Evolutionary conservation across 2,113 vertebrate species (phyloP).

Genomic region (Chaenogobius annularis): DNA sequence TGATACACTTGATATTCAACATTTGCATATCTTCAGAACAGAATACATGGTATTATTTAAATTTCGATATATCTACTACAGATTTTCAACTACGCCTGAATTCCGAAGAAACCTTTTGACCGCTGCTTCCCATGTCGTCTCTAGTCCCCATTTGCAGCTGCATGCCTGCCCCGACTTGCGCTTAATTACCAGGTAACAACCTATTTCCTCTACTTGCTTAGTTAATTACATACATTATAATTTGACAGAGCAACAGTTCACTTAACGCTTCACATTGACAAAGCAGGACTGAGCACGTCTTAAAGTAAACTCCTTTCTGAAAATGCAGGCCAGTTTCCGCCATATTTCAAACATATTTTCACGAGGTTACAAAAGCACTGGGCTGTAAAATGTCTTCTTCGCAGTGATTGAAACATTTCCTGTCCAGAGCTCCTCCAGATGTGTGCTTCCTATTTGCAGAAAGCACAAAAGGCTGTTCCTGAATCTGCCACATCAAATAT

Average conservation of each 20-base stretch:
- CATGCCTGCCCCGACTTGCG: not conserved
- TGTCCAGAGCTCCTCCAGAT: no score
- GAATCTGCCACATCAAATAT: no score
- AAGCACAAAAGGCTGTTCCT: no score
- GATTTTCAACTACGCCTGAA: not conserved
- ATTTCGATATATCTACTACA: not conserved
- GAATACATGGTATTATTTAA: no score
- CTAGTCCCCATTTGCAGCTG: not conserved
- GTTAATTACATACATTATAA: not conserved
- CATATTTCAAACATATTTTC: no score
- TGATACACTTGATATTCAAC: no score
- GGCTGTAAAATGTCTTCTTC: no score
- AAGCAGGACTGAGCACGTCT: not conserved
- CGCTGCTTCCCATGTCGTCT: not conserved
- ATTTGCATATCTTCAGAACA: no score
- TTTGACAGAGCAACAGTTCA: not conserved
- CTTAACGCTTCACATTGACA: conserved; percentile 24
- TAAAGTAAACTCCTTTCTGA: not conserved
- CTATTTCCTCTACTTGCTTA: not conserved
- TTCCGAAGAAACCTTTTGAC: not conserved
- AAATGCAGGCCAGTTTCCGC: no score
- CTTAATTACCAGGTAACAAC: not conserved
- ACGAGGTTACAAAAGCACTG: no score
- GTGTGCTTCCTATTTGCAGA: no score
- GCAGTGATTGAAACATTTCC: no score